Base-by-base conservation (phyloP, 2,888 invertebrate species). In the Pegoplata infirma region DNA sequence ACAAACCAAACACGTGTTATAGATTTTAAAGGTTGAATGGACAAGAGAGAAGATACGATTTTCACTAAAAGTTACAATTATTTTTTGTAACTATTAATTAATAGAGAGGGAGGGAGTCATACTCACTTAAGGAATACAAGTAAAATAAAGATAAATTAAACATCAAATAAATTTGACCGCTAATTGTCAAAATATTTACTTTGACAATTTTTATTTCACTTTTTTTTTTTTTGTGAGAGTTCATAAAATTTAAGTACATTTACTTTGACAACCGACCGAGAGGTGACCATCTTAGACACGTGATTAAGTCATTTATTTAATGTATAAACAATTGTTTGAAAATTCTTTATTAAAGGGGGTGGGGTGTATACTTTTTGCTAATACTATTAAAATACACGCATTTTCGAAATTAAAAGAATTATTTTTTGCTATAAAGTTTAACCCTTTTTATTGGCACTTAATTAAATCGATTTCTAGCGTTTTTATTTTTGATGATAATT, bases 131-230 rank as follows among this genome's bases (percentile, higher is more conserved):
- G 21, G n/a, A 14, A 12, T 23, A 23, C 7, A n/a, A n/a, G n/a
- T n/a, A n/a, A n/a, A n/a, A 51, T 23, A 7, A 55, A 67, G 19
- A 72, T 72, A 75, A n/a, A 75, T 79, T 75, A 14, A 67, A 75
- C 71, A 72, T 71, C 75, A 75, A 79, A 79, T 63, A 53, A 63
- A 79, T 67, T 72, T 75, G 75, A 79, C 79, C 79, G 71, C 79
- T 79, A 79, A 79, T 79, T 79, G 79, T 72, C 71, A 25, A 75
- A 72, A 79, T 79, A 79, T 79, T 79, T 79, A 75, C 75, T 75
- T 58, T 12, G 23, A 14, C 21, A 51, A 51, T 23, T 51, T 25
- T 14, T 23, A 8, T 12, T 8, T 19, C 1, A 1, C n/a, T n/a
- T 8, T 17, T 8, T 19, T 5, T 2, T 23, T 3, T n/a, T 0